A percentile compares a stretch with the other conserved stretches of the same genome.
Evolutionary conservation across 2,888 invertebrate species (phyloP).

Genomic region (Arrhopalites spinosus): DNA sequence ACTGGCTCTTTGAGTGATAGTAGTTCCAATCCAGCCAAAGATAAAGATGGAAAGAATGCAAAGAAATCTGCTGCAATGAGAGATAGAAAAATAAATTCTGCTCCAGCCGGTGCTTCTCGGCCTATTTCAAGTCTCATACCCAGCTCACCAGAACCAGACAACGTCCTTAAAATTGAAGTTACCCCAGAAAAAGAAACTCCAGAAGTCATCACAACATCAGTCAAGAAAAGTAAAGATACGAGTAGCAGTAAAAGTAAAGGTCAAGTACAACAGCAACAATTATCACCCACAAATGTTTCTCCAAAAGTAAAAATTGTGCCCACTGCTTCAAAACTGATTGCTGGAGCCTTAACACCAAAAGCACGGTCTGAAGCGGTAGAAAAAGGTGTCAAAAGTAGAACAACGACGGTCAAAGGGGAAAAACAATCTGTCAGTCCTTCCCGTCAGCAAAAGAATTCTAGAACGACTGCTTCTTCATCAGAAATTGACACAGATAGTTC

Average conservation of each 20-base stretch:
- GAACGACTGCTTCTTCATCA: constrained; percentile 4
- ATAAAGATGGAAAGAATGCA: background rate
- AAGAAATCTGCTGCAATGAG: constrained; percentile 52
- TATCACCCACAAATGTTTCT: background rate
- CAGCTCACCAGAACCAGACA: background rate
- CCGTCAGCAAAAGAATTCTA: background rate
- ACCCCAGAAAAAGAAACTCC: background rate
- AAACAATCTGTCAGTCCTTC: constrained; percentile 14
- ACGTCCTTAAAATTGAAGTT: background rate
- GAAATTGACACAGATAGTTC: constrained; percentile 27
- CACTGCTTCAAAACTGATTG: background rate
- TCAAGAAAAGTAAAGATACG: background rate
- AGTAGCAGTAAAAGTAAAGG: background rate
- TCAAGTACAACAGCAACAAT: too few relatives aligned
- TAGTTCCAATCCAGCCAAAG: background rate
- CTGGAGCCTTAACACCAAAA: background rate
- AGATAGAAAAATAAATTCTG: constrained; percentile 50
- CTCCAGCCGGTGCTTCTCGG: constrained; percentile 37
- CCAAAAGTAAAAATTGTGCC: background rate
- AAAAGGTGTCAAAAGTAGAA: background rate
- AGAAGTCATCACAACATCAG: too few relatives aligned
- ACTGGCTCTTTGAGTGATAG: constrained; percentile 42
- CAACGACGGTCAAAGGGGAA: background rate
- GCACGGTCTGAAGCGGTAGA: background rate
- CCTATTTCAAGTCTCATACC: background rate